Evolutionary conservation across 1,140 invertebrate species (phyloP).

Genomic region (Eubasilissa regina): DNA sequence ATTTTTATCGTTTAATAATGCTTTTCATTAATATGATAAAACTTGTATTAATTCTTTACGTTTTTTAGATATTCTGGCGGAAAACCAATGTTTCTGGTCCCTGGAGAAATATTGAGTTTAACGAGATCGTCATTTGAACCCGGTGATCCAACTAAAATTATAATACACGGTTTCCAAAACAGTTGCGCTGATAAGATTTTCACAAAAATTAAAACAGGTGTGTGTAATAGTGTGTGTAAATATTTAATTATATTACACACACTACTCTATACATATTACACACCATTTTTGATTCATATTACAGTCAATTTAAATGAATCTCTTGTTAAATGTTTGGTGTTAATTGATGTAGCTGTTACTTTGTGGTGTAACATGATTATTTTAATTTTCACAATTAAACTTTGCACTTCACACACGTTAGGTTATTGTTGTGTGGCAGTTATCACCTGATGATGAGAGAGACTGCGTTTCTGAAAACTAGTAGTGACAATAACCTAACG

Average conservation of each 20-base stretch:
- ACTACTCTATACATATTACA: background rate
- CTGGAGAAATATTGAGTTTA: constrained; percentile 18
- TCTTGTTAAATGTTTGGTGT: no score
- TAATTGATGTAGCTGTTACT: no score
- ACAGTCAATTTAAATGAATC: background rate
- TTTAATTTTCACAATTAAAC: no score
- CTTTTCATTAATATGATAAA: background rate
- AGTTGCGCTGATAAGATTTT: constrained; percentile 50
- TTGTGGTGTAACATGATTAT: no score
- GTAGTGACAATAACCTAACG: no score
- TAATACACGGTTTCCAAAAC: constrained; percentile 56
- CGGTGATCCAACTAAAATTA: constrained; percentile 40
- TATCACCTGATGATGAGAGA: no score
- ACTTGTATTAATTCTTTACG: background rate
- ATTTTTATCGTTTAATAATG: no score
- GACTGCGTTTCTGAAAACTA: no score
- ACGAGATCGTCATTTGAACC: constrained; percentile 43
- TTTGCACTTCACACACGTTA: no score
- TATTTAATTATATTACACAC: no score
- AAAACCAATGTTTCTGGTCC: constrained; percentile 14
- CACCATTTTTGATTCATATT: background rate
- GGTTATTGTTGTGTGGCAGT: no score
- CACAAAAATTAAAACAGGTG: constrained; percentile 51
- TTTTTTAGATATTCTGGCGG: constrained; percentile 14
- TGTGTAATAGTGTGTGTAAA: no score